Base-by-base conservation (phyloP, 1,140 invertebrate species). In the Drosophila albomicans region DNA sequence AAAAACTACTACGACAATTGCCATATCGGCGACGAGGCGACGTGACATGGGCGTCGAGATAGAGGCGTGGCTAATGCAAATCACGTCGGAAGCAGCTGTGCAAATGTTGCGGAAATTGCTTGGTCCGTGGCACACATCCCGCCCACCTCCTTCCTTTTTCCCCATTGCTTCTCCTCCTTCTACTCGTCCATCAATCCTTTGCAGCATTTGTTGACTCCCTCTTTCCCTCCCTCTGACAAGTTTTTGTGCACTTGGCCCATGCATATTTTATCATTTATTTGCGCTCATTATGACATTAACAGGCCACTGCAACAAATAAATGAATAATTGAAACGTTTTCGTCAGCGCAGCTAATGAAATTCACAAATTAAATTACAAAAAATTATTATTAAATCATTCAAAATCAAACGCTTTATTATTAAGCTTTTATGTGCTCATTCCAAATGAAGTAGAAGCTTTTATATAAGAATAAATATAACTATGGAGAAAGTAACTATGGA, bases 191-290 rank as follows among this genome's bases (percentile, higher is more conserved):
- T 13, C 28, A 49, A 28, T 30, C n/a, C 28, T 15, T 35, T 30
- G 11, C 61, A 28, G 16, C 15, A 48, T 49, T 49, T 15, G 45
- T 46, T 62, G 28, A 16, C 58, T 32, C 6, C 10, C 46, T n/a
- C 20, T 43, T 15, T 54, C 8, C 7, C 11, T 11, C 49, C 5
- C 1, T 11, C 30, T 5, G 2, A 7, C 30, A 45, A 41, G 8
- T 20, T 46, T 61, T 43, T 56, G 32, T 49, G 35, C 56, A 75
- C 51, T 45, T 32, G 13, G 4, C 48, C 25, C 25, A 72, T 81
- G 77, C 78, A 84, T 88, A 81, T 78, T 84, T 87, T 87, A 87
- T 84, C 77, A 84, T 84, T 75, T 69, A 80, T 88, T 82, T 62
- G 59, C 15, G 45, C 80, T 80, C 69, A 88, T 87, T 80, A 80